Percentiles rank a stretch among this genome's conserved stretches.
Evolutionary conservation across 2,888 invertebrate genomes (phyloP).

Genomic region (Mystacides longicornis): DNA sequence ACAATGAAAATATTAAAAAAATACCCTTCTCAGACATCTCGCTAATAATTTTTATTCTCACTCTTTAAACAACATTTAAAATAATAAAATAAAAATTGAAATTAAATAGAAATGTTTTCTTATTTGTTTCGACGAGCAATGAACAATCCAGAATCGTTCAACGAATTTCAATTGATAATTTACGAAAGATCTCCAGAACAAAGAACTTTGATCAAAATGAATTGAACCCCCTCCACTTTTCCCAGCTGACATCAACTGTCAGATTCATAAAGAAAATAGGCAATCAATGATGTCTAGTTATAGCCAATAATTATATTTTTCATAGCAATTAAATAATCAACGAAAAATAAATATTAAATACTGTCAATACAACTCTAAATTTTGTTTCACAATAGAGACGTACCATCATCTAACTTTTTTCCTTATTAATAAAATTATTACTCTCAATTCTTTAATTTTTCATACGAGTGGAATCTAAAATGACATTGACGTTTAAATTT

Average conservation of each 20-base stretch:
- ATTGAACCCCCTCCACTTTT: conserved; percentile 6
- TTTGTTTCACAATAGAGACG: too few species aligned
- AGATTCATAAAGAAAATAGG: too few species aligned
- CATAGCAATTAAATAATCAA: too few species aligned
- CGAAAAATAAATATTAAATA: too few species aligned
- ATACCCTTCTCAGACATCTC: neutral
- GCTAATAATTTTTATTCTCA: neutral
- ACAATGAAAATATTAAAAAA: conserved; percentile 12
- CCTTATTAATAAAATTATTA: too few species aligned
- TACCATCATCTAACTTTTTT: too few species aligned
- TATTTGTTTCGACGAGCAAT: neutral
- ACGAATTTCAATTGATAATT: neutral
- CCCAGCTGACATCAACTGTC: conserved; percentile 22
- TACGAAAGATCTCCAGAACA: conserved; percentile 10
- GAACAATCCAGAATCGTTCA: neutral
- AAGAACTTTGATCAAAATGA: conserved; percentile 15
- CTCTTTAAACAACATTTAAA: neutral
- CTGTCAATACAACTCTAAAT: too few species aligned
- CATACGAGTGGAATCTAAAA: too few species aligned
- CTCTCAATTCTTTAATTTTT: too few species aligned
- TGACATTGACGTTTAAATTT: neutral
- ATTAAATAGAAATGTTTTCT: neutral
- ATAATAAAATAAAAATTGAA: neutral
- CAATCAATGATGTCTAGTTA: neutral
- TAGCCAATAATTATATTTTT: too few species aligned